A percentile compares a stretch with the other conserved stretches of the same genome.
These are phyloP conservation scores for Leptobrachium ailaonicum DNA, from an alignment of 2,113 vertebrate species.

Conservation along the genomic window DNA sequence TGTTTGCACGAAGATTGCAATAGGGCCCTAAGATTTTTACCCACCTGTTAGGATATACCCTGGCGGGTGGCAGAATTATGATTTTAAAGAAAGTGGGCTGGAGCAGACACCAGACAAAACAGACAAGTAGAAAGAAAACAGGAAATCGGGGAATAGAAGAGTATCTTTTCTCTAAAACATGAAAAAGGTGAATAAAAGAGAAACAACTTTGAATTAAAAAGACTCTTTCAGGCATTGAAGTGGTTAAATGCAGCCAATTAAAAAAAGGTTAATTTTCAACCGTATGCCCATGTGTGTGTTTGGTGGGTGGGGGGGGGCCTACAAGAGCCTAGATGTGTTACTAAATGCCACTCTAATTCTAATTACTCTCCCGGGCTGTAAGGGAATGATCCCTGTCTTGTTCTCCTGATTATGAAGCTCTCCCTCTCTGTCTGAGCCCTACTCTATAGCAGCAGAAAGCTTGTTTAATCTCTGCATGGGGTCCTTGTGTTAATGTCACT, in stretches of 20 bases:
- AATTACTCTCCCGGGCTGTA: constrained; percentile 23
- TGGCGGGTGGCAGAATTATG: too few species aligned
- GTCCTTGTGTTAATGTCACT: constrained; percentile 17
- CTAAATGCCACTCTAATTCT: constrained; percentile 30
- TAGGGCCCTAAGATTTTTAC: too few species aligned
- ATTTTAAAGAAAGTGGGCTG: too few species aligned
- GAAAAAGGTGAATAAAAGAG: too few species aligned
- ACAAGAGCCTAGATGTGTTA: neutral
- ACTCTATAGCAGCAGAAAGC: constrained; percentile 6
- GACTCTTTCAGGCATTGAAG: too few species aligned
- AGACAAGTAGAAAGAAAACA: too few species aligned
- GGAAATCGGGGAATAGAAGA: too few species aligned
- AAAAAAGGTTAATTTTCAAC: neutral
- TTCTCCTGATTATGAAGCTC: constrained; percentile 29
- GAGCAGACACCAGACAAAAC: too few species aligned
- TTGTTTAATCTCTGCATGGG: constrained; percentile 30
- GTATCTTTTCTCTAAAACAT: too few species aligned
- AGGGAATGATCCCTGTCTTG: constrained; percentile 8
- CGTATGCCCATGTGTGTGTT: neutral
- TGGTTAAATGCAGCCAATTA: neutral
- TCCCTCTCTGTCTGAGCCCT: constrained; percentile 2
- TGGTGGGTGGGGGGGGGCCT: constrained; percentile 3
- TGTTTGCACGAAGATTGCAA: too few species aligned
- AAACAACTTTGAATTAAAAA: too few species aligned
- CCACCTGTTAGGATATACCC: too few species aligned